These are phyloP conservation scores for Enteromius fasciolatus DNA, from an alignment of 2,797 vertebrate species.

Conservation along the genomic window DNA sequence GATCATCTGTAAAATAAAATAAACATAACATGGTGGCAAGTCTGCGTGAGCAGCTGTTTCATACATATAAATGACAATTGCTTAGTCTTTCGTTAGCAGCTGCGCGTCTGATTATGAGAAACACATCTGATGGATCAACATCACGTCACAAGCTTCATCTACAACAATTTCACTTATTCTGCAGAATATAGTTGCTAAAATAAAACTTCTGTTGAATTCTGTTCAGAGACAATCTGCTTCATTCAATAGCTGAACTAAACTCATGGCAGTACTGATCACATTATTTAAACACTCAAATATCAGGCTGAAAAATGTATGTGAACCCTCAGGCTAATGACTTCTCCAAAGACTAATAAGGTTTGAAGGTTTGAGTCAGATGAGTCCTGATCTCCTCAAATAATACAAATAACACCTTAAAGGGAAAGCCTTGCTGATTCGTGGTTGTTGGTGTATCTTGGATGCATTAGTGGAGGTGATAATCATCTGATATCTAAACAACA, in stretches of 20 bases:
- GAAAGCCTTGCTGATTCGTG: background rate
- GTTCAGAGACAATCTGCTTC: background rate
- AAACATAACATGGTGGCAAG: background rate
- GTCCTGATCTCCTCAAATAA: background rate
- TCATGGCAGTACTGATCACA: background rate
- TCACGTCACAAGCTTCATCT: background rate
- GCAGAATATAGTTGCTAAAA: too few relatives aligned
- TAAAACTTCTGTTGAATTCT: background rate
- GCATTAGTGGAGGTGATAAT: background rate
- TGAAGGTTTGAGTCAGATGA: background rate
- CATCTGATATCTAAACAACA: background rate
- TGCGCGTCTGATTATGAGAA: background rate
- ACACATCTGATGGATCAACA: background rate
- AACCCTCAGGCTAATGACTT: background rate
- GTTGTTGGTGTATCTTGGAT: background rate
- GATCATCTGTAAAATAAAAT: conserved; percentile 5
- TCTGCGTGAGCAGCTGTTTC: conserved; percentile 10
- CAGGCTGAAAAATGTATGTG: conserved; percentile 7
- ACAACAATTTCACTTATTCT: background rate
- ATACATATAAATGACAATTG: background rate
- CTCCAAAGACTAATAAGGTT: conserved; percentile 17
- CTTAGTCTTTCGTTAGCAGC: background rate
- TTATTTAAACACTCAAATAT: background rate
- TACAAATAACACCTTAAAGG: background rate
- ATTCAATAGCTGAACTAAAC: background rate